Percentiles rank a stretch among this genome's conserved stretches.
These are phyloP conservation scores for Stenolophus ochropezus DNA, from an alignment of 2,888 invertebrate genomes.

Conservation along the genomic window DNA sequence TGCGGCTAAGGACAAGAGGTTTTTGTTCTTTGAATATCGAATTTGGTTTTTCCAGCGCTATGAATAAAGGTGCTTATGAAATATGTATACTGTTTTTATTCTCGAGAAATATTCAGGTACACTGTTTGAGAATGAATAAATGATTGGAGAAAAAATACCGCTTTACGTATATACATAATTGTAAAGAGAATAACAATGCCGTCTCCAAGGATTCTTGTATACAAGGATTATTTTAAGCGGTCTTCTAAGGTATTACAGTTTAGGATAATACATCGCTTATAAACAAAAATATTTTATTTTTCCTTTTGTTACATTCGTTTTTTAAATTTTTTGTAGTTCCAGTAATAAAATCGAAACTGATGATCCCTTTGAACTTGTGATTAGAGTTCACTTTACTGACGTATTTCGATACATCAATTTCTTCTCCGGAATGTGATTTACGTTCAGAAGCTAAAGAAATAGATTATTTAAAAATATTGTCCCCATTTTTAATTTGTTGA, in stretches of 20 bases:
- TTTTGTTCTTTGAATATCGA: constrained; percentile 54
- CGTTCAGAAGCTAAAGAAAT: too few species aligned
- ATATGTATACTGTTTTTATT: constrained; percentile 44
- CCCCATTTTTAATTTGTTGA: too few species aligned
- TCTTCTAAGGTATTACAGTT: not conserved
- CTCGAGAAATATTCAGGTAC: not conserved
- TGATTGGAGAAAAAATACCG: constrained; percentile 2
- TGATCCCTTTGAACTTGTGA: too few species aligned
- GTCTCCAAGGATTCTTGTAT: not conserved
- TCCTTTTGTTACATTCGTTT: too few species aligned
- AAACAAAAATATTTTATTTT: not conserved
- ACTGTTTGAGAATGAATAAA: constrained; percentile 7
- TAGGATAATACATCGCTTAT: not conserved
- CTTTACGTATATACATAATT: not conserved
- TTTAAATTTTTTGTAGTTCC: too few species aligned
- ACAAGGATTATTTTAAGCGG: not conserved
- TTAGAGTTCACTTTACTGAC: too few species aligned
- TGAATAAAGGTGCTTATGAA: constrained; percentile 24
- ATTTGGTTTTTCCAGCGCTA: not conserved
- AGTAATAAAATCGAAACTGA: too few species aligned
- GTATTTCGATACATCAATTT: too few species aligned
- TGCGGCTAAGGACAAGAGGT: constrained; percentile 5
- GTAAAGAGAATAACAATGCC: not conserved
- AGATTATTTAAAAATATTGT: too few species aligned
- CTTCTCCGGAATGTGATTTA: too few species aligned